These are phyloP conservation scores for Okamejei kenojei DNA, from an alignment of 2,797 vertebrate species.

Conservation along the genomic window DNA sequence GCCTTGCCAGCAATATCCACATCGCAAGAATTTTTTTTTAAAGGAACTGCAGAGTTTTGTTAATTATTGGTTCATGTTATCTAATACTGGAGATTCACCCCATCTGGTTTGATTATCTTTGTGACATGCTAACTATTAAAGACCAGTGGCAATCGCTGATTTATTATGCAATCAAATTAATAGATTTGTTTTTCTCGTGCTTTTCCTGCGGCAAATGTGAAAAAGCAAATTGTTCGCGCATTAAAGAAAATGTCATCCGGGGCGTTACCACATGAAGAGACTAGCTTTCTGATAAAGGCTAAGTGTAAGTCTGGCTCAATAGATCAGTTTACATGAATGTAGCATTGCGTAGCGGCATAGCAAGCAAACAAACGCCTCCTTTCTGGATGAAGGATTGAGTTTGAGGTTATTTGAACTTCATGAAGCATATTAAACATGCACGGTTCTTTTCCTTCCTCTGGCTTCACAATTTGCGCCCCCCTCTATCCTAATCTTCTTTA, in stretches of 20 bases:
- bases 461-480: no score
- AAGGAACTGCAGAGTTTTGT: not conserved
- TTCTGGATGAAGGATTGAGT: not conserved
- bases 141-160: not conserved
- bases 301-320: not conserved
- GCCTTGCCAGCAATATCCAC: not conserved
- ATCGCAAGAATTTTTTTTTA: not conserved
- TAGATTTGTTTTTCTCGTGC: not conserved
- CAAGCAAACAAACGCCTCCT: constrained; percentile 1
- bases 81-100: not conserved
- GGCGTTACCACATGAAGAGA: not conserved
- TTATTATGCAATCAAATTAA: not conserved
- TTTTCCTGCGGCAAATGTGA: not conserved
- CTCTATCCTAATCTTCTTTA: no score
- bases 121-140: not conserved
- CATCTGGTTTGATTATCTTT: not conserved
- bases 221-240: not conserved
- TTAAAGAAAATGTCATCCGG: constrained; percentile 12
- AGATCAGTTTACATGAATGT: constrained; percentile 22
- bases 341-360: not conserved
- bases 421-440: not conserved
- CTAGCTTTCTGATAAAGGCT: not conserved
- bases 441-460: no score
- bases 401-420: not conserved
- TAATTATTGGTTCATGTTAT: not conserved